Conservation (phyloP, 2,888 invertebrate species). For the Siphlonurus alternatus region DNA sequence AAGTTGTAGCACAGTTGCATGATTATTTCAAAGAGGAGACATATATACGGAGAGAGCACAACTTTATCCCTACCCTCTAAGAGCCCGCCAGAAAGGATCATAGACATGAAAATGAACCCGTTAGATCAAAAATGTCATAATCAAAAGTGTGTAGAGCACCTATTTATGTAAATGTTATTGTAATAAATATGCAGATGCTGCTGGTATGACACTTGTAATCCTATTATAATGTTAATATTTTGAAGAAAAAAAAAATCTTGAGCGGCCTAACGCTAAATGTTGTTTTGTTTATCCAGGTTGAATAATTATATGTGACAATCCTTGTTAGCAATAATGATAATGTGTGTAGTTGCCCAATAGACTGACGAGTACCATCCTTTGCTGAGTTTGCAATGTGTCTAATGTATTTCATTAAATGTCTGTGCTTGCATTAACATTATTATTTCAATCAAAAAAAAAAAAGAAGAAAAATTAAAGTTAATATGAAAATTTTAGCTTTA, state of each 20-base stretch:
- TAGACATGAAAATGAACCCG: too few species aligned
- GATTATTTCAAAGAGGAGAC: too few species aligned
- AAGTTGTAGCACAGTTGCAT: too few species aligned
- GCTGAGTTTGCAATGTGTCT: too few species aligned
- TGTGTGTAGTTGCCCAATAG: too few species aligned
- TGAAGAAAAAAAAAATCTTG: not conserved
- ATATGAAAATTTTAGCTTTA: not conserved
- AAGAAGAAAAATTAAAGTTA: not conserved
- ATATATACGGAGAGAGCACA: too few species aligned
- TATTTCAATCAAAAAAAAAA: not conserved
- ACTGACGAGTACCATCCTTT: too few species aligned
- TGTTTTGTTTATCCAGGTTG: not conserved
- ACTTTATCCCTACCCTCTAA: too few species aligned
- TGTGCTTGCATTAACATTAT: not conserved
- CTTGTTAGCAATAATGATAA: not conserved
- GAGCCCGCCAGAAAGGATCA: too few species aligned
- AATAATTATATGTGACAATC: not conserved
- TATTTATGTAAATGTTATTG: not conserved
- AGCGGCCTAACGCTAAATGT: not conserved
- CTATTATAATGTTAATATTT: not conserved
- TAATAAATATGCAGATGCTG: not conserved
- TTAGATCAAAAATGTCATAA: not conserved
- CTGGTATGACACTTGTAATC: not conserved
- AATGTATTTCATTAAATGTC: not conserved
- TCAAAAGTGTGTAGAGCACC: not conserved